Evolutionary conservation across 2,888 invertebrate genomes (phyloP).

Genomic region (Flexamia atlantica): DNA sequence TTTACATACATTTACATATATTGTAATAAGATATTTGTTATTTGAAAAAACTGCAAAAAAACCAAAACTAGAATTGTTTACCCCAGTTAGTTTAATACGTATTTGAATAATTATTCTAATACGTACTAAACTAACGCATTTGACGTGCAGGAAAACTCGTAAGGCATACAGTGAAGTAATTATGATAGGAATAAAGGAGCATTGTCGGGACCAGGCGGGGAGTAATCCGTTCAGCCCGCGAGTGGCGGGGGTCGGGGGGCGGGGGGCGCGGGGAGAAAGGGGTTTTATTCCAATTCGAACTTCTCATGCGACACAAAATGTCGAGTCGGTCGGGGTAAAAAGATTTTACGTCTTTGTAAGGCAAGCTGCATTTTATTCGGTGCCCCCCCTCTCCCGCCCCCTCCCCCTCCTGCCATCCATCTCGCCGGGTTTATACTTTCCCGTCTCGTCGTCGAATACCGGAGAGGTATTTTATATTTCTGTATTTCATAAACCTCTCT

Average conservation of each 20-base stretch:
- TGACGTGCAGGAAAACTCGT: background rate
- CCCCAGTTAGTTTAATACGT: too few relatives aligned
- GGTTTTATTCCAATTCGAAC: conserved; percentile 38
- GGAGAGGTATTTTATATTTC: background rate
- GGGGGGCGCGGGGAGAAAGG: conserved; percentile 12
- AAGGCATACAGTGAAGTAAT: background rate
- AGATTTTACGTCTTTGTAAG: conserved; percentile 49
- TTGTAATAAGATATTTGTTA: too few relatives aligned
- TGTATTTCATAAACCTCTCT: background rate
- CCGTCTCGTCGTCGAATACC: background rate
- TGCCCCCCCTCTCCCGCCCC: background rate
- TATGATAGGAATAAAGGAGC: conserved; percentile 16
- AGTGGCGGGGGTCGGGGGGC: background rate
- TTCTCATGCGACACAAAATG: conserved; percentile 45
- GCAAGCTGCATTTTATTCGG: conserved; percentile 48
- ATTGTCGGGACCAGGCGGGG: conserved; percentile 10
- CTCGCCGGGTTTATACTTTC: background rate
- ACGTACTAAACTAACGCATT: too few relatives aligned
- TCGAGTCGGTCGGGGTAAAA: conserved; percentile 17
- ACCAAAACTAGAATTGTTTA: too few relatives aligned
- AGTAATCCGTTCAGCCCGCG: background rate
- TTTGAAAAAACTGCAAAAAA: too few relatives aligned
- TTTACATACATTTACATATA: too few relatives aligned
- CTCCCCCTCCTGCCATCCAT: background rate
- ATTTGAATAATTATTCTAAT: too few relatives aligned